These are phyloP conservation scores for Halesus radiatus DNA, from an alignment of 1,140 invertebrate genomes.

Conservation along the genomic window DNA sequence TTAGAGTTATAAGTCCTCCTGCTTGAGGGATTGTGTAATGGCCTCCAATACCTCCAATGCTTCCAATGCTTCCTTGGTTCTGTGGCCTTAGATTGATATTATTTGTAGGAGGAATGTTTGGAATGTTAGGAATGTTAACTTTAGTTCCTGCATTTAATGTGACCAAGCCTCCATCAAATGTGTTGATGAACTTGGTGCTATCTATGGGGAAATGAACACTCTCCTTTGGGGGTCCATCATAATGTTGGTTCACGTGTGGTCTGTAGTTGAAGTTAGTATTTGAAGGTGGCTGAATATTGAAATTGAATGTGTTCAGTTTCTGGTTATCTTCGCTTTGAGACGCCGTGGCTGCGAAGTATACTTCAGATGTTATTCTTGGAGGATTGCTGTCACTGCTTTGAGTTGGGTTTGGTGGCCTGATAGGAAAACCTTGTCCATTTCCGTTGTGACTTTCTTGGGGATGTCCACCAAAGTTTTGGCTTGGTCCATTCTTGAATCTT, in stretches of 20 bases:
- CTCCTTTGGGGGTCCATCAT: not conserved
- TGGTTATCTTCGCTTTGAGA: conserved; percentile 58
- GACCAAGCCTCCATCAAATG: conserved; percentile 52
- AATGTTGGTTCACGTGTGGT: conserved; percentile 20
- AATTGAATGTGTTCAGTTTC: conserved; percentile 48
- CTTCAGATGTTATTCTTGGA: conserved; percentile 68
- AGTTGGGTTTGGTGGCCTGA: conserved; percentile 59
- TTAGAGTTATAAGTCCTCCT: conserved; percentile 52
- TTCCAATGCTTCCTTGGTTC: conserved; percentile 33
- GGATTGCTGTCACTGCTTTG: conserved; percentile 59
- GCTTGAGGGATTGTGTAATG: conserved; percentile 51
- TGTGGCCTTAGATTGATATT: conserved; percentile 19
- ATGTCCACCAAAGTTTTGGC: conserved; percentile 41
- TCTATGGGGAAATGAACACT: conserved; percentile 43
- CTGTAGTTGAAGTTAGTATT: conserved; percentile 38
- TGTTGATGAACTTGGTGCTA: conserved; percentile 50
- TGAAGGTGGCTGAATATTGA: conserved; percentile 38
- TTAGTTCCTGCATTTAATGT: conserved; percentile 55
- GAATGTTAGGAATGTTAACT: conserved; percentile 53
- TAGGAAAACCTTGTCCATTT: conserved; percentile 65
- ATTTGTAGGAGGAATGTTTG: conserved; percentile 37
- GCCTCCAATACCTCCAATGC: conserved; percentile 17
- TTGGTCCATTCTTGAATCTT: conserved; percentile 44
- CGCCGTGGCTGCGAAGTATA: conserved; percentile 67
- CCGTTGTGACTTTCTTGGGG: conserved; percentile 59